Evolutionary conservation across 2,888 invertebrate species (phyloP), one percentile per base, ranked within the genome.

Genomic region (Cheilosia variabilis): DNA sequence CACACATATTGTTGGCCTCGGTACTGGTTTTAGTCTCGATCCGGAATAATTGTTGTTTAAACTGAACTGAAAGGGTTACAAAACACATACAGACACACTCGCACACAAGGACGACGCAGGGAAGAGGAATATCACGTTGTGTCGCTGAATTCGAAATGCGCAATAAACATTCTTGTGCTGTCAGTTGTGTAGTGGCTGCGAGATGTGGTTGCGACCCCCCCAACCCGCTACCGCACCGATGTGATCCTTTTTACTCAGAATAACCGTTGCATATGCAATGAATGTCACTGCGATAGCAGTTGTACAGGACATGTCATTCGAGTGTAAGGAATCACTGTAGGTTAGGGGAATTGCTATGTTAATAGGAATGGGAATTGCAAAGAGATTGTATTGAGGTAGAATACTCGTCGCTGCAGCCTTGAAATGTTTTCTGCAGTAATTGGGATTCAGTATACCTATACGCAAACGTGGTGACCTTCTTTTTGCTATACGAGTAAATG

Each of bases 261-360:
- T 69, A 45, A 52, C 41, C 75, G 50, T 80, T 84, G 84, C 69
- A 84, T 84, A 80, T 84, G 84, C 80, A 84, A 84, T 84, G 84
- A 84, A 75, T 79, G 79, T 84, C 78, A 78, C 57, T 55, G 68
- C 53, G 55, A 76, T 63, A 57, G 41, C 34, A 69, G 65, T 60
- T 73, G 50, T 45, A 73, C 45, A 62, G 66, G 52, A 73, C 31
- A 72, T 77, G 72, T 37, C 82, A 66, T 27, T 55, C 27, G 57
- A 63, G 37, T 34, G 62, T 43, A 65, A 53, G 77, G 65, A 71
- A 71, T 72, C 60, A 37, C 15, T 58, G 52, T 55, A 41, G 50
- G 79, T 45, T 45, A 55, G 34, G 57, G 47, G 53, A 57, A 58
- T 57, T 37, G 65, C 52, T 55, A 52, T 68, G 81, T 41, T 76